These are phyloP conservation scores for Neuroscelio doddi DNA, from an alignment of 2,888 invertebrate species.

Conservation along the genomic window DNA sequence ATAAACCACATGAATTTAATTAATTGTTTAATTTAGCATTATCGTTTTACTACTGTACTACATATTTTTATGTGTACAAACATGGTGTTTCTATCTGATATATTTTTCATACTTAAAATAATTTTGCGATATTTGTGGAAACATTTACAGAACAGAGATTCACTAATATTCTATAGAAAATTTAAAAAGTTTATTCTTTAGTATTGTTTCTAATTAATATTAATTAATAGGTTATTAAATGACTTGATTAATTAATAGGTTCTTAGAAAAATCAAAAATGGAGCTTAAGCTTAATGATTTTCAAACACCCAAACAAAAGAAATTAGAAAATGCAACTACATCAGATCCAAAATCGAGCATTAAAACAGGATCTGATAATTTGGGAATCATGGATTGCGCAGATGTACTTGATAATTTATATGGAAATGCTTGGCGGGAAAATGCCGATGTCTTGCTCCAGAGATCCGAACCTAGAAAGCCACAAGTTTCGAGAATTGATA, in stretches of 20 bases:
- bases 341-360: not conserved
- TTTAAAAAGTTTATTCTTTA: too few species aligned
- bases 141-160: too few species aligned
- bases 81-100: too few species aligned
- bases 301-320: conserved; percentile 4
- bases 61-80: too few species aligned
- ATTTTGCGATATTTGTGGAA: too few species aligned
- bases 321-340: not conserved
- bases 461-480: conserved; percentile 56
- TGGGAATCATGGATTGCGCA: conserved; percentile 56
- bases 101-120: too few species aligned
- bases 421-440: conserved; percentile 75
- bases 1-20: too few species aligned
- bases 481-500: conserved; percentile 39
- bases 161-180: too few species aligned
- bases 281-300: not conserved
- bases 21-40: too few species aligned
- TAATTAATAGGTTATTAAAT: too few species aligned
- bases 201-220: too few species aligned
- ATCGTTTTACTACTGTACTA: too few species aligned
- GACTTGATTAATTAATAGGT: not conserved
- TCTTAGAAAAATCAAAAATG: conserved; percentile 13
- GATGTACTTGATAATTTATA: conserved; percentile 74
- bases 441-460: conserved; percentile 55
- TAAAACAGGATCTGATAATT: conserved; percentile 11